phyloP scores from a whole-genome alignment of 2,888 invertebrate genomes.

The Terebella lapidaria region DNA sequence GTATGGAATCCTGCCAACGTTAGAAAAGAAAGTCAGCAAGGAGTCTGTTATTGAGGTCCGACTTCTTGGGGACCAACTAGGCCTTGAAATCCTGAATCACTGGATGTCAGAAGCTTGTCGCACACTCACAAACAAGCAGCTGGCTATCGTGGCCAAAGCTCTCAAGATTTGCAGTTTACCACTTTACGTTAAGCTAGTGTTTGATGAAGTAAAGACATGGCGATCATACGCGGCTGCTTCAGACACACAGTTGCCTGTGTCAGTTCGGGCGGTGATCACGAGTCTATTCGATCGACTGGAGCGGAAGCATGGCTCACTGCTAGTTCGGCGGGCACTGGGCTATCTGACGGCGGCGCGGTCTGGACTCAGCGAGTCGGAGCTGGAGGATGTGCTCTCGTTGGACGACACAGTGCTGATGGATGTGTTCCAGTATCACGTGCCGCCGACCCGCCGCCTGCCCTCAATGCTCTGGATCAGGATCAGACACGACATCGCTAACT shows the following conservation, averaged over 20 bases:
- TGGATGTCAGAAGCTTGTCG: conserved; percentile 65
- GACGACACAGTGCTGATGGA: conserved; percentile 37
- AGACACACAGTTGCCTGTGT: conserved; percentile 14
- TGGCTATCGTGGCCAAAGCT: conserved; percentile 29
- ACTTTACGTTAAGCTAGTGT: conserved; percentile 33
- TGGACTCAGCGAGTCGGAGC: conserved; percentile 38
- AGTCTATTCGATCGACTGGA: conserved; percentile 34
- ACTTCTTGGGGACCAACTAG: conserved; percentile 5
- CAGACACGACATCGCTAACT: conserved; percentile 15
- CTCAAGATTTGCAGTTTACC: conserved; percentile 32
- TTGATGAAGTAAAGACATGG: conserved; percentile 34
- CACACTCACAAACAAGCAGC: conserved; percentile 24
- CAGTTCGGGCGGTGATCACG: conserved; percentile 27
- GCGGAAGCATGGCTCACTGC: conserved; percentile 29
- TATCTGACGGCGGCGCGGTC: conserved; percentile 34
- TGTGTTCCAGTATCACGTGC: conserved; percentile 26
- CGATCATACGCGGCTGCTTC: conserved; percentile 27
- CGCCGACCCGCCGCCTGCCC: conserved; percentile 18
- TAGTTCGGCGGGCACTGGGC: conserved; percentile 32
- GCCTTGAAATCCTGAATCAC: conserved; percentile 5
- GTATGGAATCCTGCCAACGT: conserved; percentile 55
- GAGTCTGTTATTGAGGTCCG: conserved; percentile 71
- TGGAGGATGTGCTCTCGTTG: conserved; percentile 41
- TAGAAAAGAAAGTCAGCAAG: conserved; percentile 81
- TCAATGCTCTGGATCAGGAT: conserved; percentile 16